Evolutionary conservation across 2,797 vertebrate genomes (phyloP).

Genomic region (Sebastes cheni): DNA sequence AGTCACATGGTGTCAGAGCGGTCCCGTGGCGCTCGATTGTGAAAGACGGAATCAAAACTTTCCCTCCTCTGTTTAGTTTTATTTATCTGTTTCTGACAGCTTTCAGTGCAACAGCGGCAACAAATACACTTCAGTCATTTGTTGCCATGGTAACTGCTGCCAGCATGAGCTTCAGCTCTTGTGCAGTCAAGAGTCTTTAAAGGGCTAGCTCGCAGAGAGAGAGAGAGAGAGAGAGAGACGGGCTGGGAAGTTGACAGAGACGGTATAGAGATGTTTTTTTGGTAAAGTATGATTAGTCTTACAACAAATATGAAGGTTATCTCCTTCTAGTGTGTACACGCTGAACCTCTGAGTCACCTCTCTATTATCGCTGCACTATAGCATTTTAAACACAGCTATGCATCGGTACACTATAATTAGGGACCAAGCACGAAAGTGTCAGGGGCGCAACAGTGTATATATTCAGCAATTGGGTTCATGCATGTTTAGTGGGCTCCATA

Average conservation of each 20-base stretch:
- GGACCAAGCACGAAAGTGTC: too few species aligned
- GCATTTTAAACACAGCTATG: neutral
- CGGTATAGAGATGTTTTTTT: neutral
- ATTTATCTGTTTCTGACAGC: constrained; percentile 60
- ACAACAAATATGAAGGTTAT: neutral
- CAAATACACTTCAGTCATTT: constrained; percentile 74
- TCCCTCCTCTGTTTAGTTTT: constrained; percentile 43
- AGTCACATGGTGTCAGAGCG: constrained; percentile 18
- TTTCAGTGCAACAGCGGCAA: constrained; percentile 42
- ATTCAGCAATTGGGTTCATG: neutral
- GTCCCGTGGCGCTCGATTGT: constrained; percentile 6
- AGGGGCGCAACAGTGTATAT: too few species aligned
- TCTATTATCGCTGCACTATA: neutral
- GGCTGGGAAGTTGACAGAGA: constrained; percentile 14
- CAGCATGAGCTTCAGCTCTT: constrained; percentile 59
- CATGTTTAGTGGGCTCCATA: too few species aligned
- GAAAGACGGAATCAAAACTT: constrained; percentile 43
- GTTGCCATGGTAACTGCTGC: constrained; percentile 80
- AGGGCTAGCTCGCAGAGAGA: constrained; percentile 44
- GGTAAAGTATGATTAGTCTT: neutral
- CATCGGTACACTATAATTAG: neutral
- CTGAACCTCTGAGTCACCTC: neutral
- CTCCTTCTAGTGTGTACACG: neutral
- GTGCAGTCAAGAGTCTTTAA: constrained; percentile 70
- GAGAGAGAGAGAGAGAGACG: constrained; percentile 2